Base-by-base conservation (phyloP, 2,888 invertebrate species). In the Sympetrum striolatum region DNA sequence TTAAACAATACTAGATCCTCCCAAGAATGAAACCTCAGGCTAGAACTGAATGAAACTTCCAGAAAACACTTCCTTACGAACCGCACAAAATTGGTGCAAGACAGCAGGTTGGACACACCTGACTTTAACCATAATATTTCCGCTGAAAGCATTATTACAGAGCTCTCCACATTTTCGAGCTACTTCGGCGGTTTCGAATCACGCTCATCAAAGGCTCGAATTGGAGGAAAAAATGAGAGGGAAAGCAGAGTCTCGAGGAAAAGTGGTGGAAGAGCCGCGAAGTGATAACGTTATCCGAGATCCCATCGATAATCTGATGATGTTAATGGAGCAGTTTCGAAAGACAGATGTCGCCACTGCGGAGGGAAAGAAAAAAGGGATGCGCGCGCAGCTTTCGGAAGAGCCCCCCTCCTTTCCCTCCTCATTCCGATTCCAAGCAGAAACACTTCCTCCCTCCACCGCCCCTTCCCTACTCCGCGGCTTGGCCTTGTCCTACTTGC, bases 311-410 rank as follows among this genome's bases (percentile, higher is more conserved):
- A 64, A 64, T 86, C 86, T 86, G 86, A 86, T 86, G 86, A 86
- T 86, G 86, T 86, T 86, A 86, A 86, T 86, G 60, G 86, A 86
- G 86, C 86, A 86, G 60, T 86, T 86, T 86, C 86, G 86, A 86
- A 86, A 86, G 60, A 86, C 22, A 14, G 86, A 86, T 86, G 86
- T 86, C 86, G 60, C 86, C 60, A 86, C 86, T 64, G 60, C 60
- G n/a, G 86, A 58, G 86, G 22, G 73, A 31, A 60, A 60, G 37
- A 3, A 58, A 58, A 25, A 5, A 58, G 15, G 12, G 82, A 58
- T 86, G 58, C 58, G 86, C 86, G 86, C 86, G 58, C 58, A 64
- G 60, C 86, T 64, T 15, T 14, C 86, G 58, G 86, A 60, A 60
- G 37, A 37, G 15, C 48, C n/a, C 2, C 37, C 25, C n/a, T 44